Evolutionary conservation across 2,797 vertebrate genomes (phyloP).

Genomic region (Diplodus puntazzo): DNA sequence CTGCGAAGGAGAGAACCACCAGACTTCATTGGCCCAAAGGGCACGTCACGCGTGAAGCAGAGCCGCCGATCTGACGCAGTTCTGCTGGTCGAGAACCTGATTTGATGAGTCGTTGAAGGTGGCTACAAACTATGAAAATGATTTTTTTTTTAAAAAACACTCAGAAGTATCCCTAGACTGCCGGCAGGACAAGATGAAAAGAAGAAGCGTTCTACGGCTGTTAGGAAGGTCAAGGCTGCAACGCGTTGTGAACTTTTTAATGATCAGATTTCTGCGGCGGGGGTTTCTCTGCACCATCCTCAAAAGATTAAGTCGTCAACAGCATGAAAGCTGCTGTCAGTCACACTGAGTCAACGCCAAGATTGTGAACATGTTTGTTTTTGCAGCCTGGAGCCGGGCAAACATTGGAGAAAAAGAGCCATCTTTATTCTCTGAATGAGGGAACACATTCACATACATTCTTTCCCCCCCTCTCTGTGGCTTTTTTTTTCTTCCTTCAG

Average conservation of each 20-base stretch:
- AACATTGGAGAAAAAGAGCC: conserved; percentile 33
- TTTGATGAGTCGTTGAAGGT: conserved; percentile 15
- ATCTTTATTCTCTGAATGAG: conserved; percentile 58
- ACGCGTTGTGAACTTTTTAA: conserved; percentile 19
- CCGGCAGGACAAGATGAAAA: conserved; percentile 49
- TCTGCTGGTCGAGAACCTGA: neutral
- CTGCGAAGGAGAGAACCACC: conserved; percentile 35
- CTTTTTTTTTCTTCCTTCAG: conserved; percentile 25
- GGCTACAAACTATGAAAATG: conserved; percentile 41
- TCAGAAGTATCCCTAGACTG: conserved; percentile 13
- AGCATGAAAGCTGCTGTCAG: neutral
- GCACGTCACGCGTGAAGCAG: neutral
- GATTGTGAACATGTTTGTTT: conserved; percentile 23
- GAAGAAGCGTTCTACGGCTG: conserved; percentile 32
- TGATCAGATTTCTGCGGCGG: neutral
- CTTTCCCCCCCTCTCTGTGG: conserved; percentile 56
- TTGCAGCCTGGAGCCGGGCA: conserved; percentile 2
- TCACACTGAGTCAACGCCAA: conserved; percentile 7
- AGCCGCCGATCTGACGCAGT: neutral
- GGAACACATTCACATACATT: conserved; percentile 68
- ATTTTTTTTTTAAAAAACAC: conserved; percentile 21
- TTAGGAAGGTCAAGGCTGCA: conserved; percentile 27
- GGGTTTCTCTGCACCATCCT: neutral
- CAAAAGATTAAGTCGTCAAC: neutral
- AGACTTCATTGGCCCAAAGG: conserved; percentile 44